Percentiles rank a stretch among this genome's conserved stretches.
These are phyloP conservation scores for Euwallacea similis DNA, from an alignment of 1,140 invertebrate species.

Conservation along the genomic window DNA sequence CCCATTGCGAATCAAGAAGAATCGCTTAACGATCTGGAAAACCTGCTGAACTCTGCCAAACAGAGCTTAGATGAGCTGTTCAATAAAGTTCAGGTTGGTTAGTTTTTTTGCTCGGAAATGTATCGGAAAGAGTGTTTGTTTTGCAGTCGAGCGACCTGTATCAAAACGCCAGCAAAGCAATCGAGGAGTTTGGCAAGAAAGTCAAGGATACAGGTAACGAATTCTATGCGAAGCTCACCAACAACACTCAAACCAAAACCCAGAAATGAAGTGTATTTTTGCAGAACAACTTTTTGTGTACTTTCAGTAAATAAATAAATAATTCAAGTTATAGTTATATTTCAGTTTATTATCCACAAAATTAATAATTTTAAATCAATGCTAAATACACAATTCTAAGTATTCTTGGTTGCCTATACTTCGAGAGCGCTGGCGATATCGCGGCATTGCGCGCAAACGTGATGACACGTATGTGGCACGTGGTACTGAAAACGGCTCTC, in stretches of 20 bases:
- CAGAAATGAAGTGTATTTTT: no score
- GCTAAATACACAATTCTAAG: no score
- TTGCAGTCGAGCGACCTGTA: conserved; percentile 41
- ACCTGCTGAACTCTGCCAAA: conserved; percentile 39
- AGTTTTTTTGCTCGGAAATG: neutral
- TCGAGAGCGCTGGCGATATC: no score
- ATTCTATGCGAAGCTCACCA: conserved; percentile 38
- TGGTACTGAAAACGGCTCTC: no score
- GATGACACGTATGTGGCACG: no score
- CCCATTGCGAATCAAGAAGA: conserved; percentile 16
- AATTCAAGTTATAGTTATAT: no score
- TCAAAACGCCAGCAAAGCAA: conserved; percentile 31
- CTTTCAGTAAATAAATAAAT: no score
- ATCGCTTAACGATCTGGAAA: conserved; percentile 28
- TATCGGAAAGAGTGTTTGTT: neutral
- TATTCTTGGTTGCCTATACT: no score
- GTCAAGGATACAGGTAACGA: conserved; percentile 40
- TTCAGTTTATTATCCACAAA: no score
- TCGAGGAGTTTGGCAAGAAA: conserved; percentile 40
- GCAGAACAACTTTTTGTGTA: no score
- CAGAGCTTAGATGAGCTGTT: conserved; percentile 42
- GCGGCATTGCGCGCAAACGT: no score
- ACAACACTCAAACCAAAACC: conserved; percentile 10
- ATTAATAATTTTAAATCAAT: no score
- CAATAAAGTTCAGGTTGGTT: conserved; percentile 40